Evolutionary conservation across 2,113 vertebrate genomes (phyloP).

Genomic region (Phyllostomus discolor): DNA sequence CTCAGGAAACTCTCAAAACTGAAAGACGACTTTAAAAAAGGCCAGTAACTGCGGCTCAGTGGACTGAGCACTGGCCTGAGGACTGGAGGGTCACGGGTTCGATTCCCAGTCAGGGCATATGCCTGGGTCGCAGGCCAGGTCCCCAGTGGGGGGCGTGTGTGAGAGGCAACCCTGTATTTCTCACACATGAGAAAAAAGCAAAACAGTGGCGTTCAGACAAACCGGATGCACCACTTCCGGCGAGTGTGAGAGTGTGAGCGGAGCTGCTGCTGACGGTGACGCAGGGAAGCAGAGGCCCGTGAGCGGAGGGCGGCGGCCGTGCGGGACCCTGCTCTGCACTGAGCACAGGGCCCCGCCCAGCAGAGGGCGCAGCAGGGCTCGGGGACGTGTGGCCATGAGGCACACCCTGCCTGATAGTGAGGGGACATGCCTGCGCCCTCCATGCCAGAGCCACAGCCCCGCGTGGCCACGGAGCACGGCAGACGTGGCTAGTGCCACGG

Average conservation of each 20-base stretch:
- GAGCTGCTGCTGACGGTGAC: rapidly evolving
- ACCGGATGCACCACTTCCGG: rapidly evolving
- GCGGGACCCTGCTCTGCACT: not conserved
- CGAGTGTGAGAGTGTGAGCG: rapidly evolving
- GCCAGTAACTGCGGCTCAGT: too few relatives aligned
- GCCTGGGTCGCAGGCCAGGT: too few relatives aligned
- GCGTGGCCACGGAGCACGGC: rapidly evolving
- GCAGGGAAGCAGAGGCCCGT: rapidly evolving
- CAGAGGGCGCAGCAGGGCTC: not conserved
- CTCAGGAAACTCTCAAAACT: not conserved
- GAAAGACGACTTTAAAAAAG: not conserved
- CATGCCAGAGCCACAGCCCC: not conserved
- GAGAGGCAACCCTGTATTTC: too few relatives aligned
- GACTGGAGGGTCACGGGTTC: too few relatives aligned
- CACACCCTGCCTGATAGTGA: rapidly evolving
- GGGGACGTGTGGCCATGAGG: rapidly evolving
- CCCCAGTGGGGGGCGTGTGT: too few relatives aligned
- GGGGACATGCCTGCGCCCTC: not conserved
- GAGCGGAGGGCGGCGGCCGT: rapidly evolving
- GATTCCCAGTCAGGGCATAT: too few relatives aligned
- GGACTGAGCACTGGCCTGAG: too few relatives aligned
- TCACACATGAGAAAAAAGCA: too few relatives aligned
- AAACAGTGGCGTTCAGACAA: not conserved
- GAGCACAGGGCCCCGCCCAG: not conserved
- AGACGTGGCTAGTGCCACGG: rapidly evolving